These are phyloP conservation scores for Aphelocoma californica DNA, from an alignment of 2,797 vertebrate species.

Conservation along the genomic window DNA sequence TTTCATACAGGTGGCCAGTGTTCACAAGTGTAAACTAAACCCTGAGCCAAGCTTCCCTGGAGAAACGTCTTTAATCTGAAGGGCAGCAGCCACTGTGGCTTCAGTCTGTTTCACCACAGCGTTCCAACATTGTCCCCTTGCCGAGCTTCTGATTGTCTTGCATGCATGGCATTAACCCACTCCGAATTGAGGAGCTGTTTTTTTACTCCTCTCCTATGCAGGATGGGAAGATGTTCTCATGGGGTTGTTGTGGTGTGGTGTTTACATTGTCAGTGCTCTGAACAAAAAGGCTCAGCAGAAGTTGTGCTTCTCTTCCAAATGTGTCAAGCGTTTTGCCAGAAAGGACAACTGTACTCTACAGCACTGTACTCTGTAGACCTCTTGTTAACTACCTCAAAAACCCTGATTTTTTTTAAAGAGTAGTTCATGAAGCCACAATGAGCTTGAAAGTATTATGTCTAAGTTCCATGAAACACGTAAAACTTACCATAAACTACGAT, in stretches of 20 bases:
- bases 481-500: neutral
- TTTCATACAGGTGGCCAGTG: neutral
- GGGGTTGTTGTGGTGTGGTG: fast-evolving
- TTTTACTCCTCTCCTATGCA: neutral
- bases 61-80: neutral
- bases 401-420: neutral
- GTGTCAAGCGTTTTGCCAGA: neutral
- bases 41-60: neutral
- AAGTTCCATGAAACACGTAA: neutral
- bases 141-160: fast-evolving
- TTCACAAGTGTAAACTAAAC: neutral
- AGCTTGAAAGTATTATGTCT: neutral
- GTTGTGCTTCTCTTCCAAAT: neutral
- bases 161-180: fast-evolving
- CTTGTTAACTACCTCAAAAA: neutral
- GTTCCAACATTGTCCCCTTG: neutral
- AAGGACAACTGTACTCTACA: neutral
- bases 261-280: neutral
- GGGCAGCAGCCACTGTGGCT: neutral
- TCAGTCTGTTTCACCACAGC: neutral
- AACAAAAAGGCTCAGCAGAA: neutral
- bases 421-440: neutral
- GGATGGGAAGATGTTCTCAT: neutral
- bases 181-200: neutral
- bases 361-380: neutral